These are phyloP conservation scores for Eufriesea mexicana DNA, from an alignment of 1,140 invertebrate genomes.

Conservation along the genomic window DNA sequence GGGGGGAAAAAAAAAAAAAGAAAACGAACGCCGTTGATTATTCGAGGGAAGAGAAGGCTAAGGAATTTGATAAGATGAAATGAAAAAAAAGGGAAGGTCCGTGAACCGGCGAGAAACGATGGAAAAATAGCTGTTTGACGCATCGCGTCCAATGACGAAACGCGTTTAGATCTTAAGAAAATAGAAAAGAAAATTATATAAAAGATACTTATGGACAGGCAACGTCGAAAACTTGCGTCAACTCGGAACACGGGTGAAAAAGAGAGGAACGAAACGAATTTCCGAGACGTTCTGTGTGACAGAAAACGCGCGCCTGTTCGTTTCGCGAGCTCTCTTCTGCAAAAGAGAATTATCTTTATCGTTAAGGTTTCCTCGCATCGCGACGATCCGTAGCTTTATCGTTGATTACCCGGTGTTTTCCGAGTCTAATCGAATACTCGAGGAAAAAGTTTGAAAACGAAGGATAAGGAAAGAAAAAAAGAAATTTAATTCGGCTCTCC, in stretches of 20 bases:
- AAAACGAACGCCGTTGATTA: background rate
- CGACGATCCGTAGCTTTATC: conserved; percentile 24
- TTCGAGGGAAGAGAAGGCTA: background rate
- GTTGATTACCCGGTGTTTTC: conserved; percentile 40
- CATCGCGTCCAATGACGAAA: background rate
- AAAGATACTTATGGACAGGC: conserved; percentile 63
- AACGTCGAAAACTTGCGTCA: conserved; percentile 69
- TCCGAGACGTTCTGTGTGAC: conserved; percentile 21
- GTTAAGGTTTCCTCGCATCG: conserved; percentile 20
- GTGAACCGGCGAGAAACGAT: conserved; percentile 24
- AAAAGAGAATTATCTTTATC: conserved; percentile 33
- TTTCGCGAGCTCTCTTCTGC: background rate
- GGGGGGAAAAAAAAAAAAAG: background rate
- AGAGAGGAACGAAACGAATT: background rate
- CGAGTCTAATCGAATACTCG: conserved; percentile 20
- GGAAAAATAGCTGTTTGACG: conserved; percentile 3
- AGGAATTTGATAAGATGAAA: no score
- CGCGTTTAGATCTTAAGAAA: conserved; percentile 44
- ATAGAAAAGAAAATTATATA: conserved; percentile 38
- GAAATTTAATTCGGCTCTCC: conserved; percentile 13
- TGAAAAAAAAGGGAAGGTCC: background rate
- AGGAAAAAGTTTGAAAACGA: background rate
- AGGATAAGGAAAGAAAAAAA: no score
- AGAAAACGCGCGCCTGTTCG: background rate
- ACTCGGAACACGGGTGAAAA: conserved; percentile 11